Base-by-base conservation (phyloP, 2,888 invertebrate genomes). In the Biston betularia region DNA sequence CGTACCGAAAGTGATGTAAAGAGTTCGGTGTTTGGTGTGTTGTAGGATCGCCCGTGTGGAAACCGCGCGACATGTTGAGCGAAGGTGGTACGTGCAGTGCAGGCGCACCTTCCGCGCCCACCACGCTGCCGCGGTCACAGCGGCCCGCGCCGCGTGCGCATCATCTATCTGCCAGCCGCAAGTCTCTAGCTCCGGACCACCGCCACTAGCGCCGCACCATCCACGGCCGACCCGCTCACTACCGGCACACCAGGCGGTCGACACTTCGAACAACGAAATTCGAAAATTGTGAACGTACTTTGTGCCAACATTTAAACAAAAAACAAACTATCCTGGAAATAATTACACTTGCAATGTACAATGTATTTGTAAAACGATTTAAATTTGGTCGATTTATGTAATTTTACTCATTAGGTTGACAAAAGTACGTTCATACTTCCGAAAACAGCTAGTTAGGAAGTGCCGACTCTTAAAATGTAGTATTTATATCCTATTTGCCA, bases 1-100 rank as follows among this genome's bases (percentile, higher is more conserved):
- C 80, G 75, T 76, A 74, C 69, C 78, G 79, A 80, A 38, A 78
- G 78, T 80, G 72, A 79, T 79, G 75, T 84, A 93, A 94, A 94
- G 94, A 94, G 94, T 94, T 94, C 88, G 93, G 94, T 94, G 93
- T 93, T 94, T 94, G 94, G 92, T 95, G 94, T 95, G 95, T 96
- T 96, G 95, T 96, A 97, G 98, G 98, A 95, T 98, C 98, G 94
- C 99, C 99, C 93, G 97, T 99, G 95, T 99, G 98, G 98, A 98
- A 98, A 96, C 98, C 98, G 94, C 97, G 98, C 95, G 98, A 98
- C 95, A 95, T 95, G 95, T 93, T 94, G 94, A 93, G 94, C 93
- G 95, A 95, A 92, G 91, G 78, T 59, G 79, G 77, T 63, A 73
- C 60, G 49, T 58, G 57, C 11, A 80, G 76, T 67, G 72, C 56